These are phyloP conservation scores for Haliclona indistincta DNA, from an alignment of 37 sponge, comb jelly and placozoan species.

Conservation along the genomic window DNA sequence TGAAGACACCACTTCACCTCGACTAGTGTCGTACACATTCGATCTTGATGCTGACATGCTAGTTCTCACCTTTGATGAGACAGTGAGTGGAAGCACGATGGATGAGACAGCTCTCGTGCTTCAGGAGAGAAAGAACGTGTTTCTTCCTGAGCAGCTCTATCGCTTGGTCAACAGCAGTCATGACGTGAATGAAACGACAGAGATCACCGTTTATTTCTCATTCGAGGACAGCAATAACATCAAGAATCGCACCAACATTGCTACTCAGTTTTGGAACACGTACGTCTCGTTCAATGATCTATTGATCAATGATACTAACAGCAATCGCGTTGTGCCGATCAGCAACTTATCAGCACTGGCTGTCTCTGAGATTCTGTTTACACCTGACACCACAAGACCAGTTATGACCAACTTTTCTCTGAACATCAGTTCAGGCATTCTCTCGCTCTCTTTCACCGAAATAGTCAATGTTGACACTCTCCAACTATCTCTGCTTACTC, in stretches of 20 bases:
- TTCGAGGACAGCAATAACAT: slow-evolving; percentile 79
- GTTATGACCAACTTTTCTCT: slow-evolving; percentile 49
- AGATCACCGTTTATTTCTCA: slow-evolving; percentile 60
- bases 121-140: slow-evolving; percentile 36
- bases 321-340: slow-evolving; percentile 56
- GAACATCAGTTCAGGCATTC: slow-evolving; percentile 66
- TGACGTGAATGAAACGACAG: slow-evolving; percentile 50
- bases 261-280: slow-evolving; percentile 42
- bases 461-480: slow-evolving; percentile 67
- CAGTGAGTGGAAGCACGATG: slow-evolving; percentile 66
- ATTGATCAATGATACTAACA: slow-evolving; percentile 64
- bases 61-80: slow-evolving; percentile 81
- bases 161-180: slow-evolving; percentile 48
- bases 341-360: slow-evolving; percentile 2
- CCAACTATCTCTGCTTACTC: slow-evolving; percentile 22
- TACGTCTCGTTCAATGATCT: slow-evolving; percentile 49
- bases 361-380: slow-evolving; percentile 15
- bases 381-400: slow-evolving; percentile 47
- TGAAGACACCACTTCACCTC: slow-evolving; percentile 64
- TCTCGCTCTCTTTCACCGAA: slow-evolving; percentile 73
- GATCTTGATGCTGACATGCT: slow-evolving; percentile 68
- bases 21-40: slow-evolving; percentile 47
- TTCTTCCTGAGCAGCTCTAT: slow-evolving; percentile 35
- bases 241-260: slow-evolving; percentile 53
- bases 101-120: slow-evolving; percentile 65